Evolutionary conservation across 2,113 vertebrate species (phyloP), one percentile per base, ranked within the genome.

Genomic region (Callithrix jacchus): DNA sequence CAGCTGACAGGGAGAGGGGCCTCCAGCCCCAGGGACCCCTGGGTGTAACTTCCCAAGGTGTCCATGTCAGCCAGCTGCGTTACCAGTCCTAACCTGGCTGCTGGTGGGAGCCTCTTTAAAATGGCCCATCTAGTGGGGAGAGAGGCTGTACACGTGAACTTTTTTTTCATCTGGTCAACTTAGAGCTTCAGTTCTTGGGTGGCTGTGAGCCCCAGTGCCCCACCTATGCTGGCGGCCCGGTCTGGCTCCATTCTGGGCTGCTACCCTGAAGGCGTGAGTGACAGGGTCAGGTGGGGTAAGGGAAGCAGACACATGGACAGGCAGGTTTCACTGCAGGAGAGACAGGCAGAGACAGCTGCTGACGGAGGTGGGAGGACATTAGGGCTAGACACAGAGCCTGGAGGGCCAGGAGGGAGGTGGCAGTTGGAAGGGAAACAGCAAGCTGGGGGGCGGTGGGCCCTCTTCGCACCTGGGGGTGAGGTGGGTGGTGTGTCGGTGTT

Each of bases 311-410:
- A 37, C 68, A 14, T 16, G 58, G 66, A 70, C 87, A 74, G 84
- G 97, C 97, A 71, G 35, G 77, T 77, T 47, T 76, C 94, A n/a
- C 56, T 79, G 47, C 14, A 1, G 76, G 82, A 54, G 79, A 84
- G 96, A 98, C 14, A 42, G 93, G 88, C 97, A 91, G 95, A 86
- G 92, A 93, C 98, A 98, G 98, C 97, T 98, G 93, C 82, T n/a
- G 64, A 37, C 84, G 21, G 11, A 35, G 61, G 49, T 70, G 40
- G 92, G 70, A 79, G 87, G 89, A 42, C 20, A 54, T 73, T 81
- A 80, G 79, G 95, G 42, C 37, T 77, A 90, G 95, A 66, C 58
- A 14, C 21, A 21, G 27, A 87, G 74, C 66, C 20, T 61, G 42
- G 73, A 79, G 77, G 52, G 96, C 16, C 61, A 45, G 1, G 27